These are phyloP conservation scores for Agrypnus murinus DNA, from an alignment of 2,888 invertebrate genomes.

Conservation along the genomic window DNA sequence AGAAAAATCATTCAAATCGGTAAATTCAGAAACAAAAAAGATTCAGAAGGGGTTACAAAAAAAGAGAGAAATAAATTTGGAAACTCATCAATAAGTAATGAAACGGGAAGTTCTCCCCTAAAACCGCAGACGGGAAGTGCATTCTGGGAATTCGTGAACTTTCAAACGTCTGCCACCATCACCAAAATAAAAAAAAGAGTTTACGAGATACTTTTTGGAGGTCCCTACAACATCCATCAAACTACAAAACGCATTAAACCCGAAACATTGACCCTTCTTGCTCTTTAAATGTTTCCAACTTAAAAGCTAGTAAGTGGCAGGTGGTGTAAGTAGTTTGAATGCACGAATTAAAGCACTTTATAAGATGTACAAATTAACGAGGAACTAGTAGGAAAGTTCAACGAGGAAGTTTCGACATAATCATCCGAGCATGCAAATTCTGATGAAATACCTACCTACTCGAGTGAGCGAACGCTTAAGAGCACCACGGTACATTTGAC, in stretches of 20 bases:
- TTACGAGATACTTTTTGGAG: conserved; percentile 34
- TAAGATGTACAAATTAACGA: conserved; percentile 61
- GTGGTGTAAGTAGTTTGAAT: conserved; percentile 52
- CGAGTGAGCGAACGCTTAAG: conserved; percentile 63
- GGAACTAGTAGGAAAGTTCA: conserved; percentile 60
- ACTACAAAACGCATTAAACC: conserved; percentile 36
- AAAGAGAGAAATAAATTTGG: conserved; percentile 37
- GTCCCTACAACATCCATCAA: conserved; percentile 28
- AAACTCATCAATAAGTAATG: conserved; percentile 52
- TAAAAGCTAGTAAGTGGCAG: conserved; percentile 36
- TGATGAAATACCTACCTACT: conserved; percentile 65
- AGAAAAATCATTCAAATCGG: no score
- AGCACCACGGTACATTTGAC: conserved; percentile 66
- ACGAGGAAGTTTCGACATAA: conserved; percentile 61
- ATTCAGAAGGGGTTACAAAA: no score
- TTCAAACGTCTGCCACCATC: conserved; percentile 40
- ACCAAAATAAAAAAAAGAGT: conserved; percentile 30
- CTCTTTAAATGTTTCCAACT: no score
- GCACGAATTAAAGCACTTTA: conserved; percentile 54
- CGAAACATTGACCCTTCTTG: not conserved
- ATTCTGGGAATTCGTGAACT: conserved; percentile 46
- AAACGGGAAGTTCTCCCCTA: conserved; percentile 37
- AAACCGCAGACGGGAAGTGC: conserved; percentile 48
- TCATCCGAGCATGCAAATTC: conserved; percentile 63
- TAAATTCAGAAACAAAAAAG: no score